A percentile compares a stretch with the other conserved stretches of the same genome.
Conservation (phyloP, 2,888 invertebrate genomes). For the Eustalomyia histrio region DNA sequence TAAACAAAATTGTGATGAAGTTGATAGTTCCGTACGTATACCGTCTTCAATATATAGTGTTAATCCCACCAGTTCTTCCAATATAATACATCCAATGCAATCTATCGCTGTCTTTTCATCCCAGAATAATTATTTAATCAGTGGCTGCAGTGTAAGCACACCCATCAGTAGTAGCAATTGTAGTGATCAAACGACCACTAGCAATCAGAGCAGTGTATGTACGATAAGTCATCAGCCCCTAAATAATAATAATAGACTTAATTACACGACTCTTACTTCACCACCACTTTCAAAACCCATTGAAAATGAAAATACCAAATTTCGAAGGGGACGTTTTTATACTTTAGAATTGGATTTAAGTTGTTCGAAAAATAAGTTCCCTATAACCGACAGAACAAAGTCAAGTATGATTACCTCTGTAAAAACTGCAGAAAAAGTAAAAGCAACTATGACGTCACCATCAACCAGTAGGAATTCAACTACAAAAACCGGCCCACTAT, state of each 20-base stretch:
- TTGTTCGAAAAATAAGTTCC: constrained; percentile 83
- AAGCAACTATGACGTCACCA: constrained; percentile 47
- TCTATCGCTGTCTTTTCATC: constrained; percentile 37
- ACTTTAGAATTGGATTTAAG: constrained; percentile 81
- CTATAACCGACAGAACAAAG: constrained; percentile 79
- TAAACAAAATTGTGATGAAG: constrained; percentile 47
- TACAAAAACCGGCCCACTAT: constrained; percentile 19
- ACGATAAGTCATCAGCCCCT: constrained; percentile 68
- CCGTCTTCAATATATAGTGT: constrained; percentile 47
- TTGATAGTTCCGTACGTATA: constrained; percentile 47
- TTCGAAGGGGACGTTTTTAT: constrained; percentile 77
- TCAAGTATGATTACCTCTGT: constrained; percentile 34
- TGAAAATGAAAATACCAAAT: constrained; percentile 76
- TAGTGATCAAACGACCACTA: constrained; percentile 67
- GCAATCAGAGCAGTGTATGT: constrained; percentile 69
- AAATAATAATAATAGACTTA: constrained; percentile 50
- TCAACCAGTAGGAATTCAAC: constrained; percentile 40
- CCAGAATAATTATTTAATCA: constrained; percentile 36
- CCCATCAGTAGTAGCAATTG: constrained; percentile 61
- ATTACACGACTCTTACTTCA: constrained; percentile 50
- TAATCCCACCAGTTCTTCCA: constrained; percentile 53
- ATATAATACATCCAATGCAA: constrained; percentile 30
- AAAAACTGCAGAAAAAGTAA: constrained; percentile 22
- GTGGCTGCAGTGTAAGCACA: constrained; percentile 48
- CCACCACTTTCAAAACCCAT: constrained; percentile 64